Base-by-base conservation (phyloP, 1,140 invertebrate genomes). In the Ceratoteleas bidentatus region DNA sequence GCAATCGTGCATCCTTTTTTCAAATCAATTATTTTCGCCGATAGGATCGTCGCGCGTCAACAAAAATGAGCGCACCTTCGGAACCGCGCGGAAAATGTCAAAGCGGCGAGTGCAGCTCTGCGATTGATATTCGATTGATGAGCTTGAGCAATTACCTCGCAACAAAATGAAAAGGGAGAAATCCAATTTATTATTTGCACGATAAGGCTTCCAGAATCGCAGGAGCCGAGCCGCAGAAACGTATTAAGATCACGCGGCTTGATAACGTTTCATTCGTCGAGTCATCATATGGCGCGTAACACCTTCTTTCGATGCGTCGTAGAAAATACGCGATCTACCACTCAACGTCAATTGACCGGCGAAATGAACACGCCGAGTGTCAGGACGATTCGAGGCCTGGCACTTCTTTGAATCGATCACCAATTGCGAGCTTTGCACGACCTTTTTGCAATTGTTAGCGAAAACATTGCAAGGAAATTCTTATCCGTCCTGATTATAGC, bases 171-270 rank as follows among this genome's bases (percentile, higher is more conserved):
- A 78, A 75, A 74, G 70, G 61, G 49, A 80, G 68, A 79, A 84
- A 81, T 81, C 73, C 83, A 84, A 84, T 84, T 84, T 84, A 80
- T 84, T 84, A 84, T 84, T 80, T 49, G 53, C 47, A 16, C 74
- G 78, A 84, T 84, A 84, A 84, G 77, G 70, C 83, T 84, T 78
- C 83, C 83, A 81, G 77, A 84, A 81, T 84, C 78, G 77, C 83
- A 84, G 78, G 83, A 84, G 83, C 75, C 66, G 36, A 79, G 69
- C 78, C 47, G 64, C 60, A 84, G 75, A 79, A 84, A 84, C 83
- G 70, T 81, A 84, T 84, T 84, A 72, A 84, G 83, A 81, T 84
- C 78, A 79, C 60, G 65, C 78, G 75, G 36, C 43, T 40, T 60
- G 83, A 84, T 84, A 84, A 84, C 58, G 32, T 60, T 74, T 68